Evolutionary conservation across 2,113 vertebrate species (phyloP).

Genomic region (Noctilio leporinus): DNA sequence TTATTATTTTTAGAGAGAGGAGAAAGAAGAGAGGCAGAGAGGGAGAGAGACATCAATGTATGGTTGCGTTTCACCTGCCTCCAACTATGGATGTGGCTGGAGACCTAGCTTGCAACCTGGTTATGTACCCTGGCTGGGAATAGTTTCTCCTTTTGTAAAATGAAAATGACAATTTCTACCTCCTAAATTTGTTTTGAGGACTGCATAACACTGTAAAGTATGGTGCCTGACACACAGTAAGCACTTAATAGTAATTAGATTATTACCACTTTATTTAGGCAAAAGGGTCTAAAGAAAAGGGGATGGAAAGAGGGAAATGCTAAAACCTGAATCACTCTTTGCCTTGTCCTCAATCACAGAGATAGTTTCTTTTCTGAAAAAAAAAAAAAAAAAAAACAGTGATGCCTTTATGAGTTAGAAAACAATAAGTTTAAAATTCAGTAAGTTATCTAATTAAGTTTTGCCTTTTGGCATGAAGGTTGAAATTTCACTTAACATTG

Average conservation of each 20-base stretch:
- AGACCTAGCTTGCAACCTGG: too few relatives aligned
- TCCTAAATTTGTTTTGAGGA: neutral
- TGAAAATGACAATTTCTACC: neutral
- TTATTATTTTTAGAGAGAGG: too few relatives aligned
- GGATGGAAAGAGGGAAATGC: neutral
- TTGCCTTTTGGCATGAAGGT: constrained; percentile 9
- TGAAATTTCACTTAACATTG: constrained; percentile 24
- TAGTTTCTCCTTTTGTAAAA: neutral
- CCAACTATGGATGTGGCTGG: too few relatives aligned
- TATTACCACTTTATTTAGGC: neutral
- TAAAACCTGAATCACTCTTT: neutral
- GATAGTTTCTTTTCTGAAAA: neutral
- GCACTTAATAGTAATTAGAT: neutral
- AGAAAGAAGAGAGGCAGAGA: too few relatives aligned
- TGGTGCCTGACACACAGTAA: neutral
- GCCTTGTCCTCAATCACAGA: neutral
- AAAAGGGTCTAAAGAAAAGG: neutral
- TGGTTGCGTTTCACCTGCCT: too few relatives aligned
- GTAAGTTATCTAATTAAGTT: neutral
- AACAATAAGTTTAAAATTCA: neutral
- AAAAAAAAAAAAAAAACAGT: too few relatives aligned
- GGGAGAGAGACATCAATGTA: too few relatives aligned
- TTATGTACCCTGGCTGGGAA: too few relatives aligned
- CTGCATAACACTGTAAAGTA: neutral
- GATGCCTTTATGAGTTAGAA: neutral